phyloP scores from a whole-genome alignment of 1,140 invertebrate species.

The Tetramorium alpestre region DNA sequence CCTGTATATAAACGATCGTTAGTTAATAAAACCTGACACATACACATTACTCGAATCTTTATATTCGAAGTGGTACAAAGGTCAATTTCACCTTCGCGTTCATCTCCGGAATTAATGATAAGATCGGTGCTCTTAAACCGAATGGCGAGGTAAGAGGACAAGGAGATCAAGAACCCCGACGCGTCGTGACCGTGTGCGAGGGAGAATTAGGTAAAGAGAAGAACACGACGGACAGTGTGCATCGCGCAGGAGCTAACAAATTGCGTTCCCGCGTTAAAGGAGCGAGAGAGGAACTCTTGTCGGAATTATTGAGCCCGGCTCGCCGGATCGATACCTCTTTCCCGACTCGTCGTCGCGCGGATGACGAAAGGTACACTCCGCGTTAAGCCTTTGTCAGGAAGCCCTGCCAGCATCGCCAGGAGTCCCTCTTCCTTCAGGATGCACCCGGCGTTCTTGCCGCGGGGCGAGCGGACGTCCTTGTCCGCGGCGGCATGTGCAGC shows the following conservation, averaged over 20 bases:
- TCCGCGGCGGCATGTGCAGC: constrained; percentile 43
- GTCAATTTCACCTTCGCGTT: constrained; percentile 1
- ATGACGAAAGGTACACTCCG: constrained; percentile 44
- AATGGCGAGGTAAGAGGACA: neutral
- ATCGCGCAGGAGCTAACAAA: constrained; percentile 45
- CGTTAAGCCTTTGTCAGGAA: constrained; percentile 31
- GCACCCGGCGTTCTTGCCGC: neutral
- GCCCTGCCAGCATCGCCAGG: neutral
- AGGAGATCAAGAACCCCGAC: neutral
- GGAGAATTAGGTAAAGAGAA: neutral
- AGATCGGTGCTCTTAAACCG: constrained; percentile 16
- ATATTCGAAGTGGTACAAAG: neutral
- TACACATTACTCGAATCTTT: neutral
- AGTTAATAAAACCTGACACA: neutral
- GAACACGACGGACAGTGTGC: neutral
- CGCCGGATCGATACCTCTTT: constrained; percentile 50
- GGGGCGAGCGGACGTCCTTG: constrained; percentile 1
- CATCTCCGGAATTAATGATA: constrained; percentile 11
- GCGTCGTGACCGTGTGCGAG: neutral
- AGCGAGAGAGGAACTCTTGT: constrained; percentile 16
- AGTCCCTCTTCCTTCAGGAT: neutral
- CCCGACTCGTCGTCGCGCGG: constrained; percentile 20
- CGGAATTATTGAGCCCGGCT: constrained; percentile 43
- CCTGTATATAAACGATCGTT: neutral
- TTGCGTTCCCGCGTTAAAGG: constrained; percentile 55